Conservation (phyloP, 2,888 invertebrate species). For the Thysanoteuthis rhombus region DNA sequence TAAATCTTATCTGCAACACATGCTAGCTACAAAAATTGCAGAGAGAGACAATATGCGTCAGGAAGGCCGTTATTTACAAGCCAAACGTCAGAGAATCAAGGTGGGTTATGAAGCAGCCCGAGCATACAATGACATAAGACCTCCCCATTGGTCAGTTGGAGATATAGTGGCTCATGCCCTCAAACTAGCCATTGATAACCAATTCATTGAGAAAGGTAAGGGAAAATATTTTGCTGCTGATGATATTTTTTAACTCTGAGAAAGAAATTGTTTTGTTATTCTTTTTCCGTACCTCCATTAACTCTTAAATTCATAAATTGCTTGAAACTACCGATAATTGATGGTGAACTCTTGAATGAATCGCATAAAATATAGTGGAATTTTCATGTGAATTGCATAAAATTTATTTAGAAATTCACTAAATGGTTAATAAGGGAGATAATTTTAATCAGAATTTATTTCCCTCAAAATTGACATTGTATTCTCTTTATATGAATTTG, state of each 20-base stretch:
- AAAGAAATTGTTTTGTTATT: neutral
- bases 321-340: too few relatives aligned
- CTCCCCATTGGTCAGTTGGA: slow-evolving; percentile 65
- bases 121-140: slow-evolving; percentile 63
- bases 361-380: too few relatives aligned
- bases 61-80: slow-evolving; percentile 58
- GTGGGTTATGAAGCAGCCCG: slow-evolving; percentile 63
- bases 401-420: too few relatives aligned
- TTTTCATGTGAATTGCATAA: too few relatives aligned
- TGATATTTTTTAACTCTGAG: neutral
- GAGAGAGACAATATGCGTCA: slow-evolving; percentile 57
- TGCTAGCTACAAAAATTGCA: slow-evolving; percentile 53
- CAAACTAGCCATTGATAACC: slow-evolving; percentile 48
- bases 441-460: too few relatives aligned
- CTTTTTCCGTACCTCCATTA: neutral
- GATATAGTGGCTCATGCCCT: slow-evolving; percentile 54
- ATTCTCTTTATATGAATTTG: too few relatives aligned
- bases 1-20: slow-evolving; percentile 57
- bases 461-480: too few relatives aligned
- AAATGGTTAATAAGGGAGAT: too few relatives aligned
- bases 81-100: slow-evolving; percentile 60
- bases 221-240: neutral
- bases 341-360: too few relatives aligned
- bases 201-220: slow-evolving; percentile 35
- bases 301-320: too few relatives aligned